Base-by-base conservation (phyloP, 2,113 vertebrate species). In the Sinocyclocheilus grahami region DNA sequence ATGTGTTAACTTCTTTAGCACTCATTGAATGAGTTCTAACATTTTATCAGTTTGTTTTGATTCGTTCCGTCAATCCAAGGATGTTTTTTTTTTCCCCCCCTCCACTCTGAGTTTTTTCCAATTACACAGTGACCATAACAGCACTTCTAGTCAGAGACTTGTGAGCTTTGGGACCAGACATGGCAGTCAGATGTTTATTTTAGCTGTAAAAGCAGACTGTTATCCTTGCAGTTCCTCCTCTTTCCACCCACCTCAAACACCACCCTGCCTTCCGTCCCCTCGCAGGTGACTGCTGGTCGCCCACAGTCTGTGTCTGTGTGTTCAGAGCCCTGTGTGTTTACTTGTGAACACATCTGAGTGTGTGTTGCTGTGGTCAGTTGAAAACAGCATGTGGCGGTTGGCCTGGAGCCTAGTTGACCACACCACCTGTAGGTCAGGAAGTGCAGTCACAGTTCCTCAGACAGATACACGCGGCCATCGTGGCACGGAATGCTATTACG, bases 241-340 rank as follows among this genome's bases (percentile, higher is more conserved):
- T 62, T 69, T 76, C 83, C 82, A 53, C 60, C 84, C 81, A 65
- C 81, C 79, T 81, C 67, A 71, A 72, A 60, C 51, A 76, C 80
- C 55, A 80, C 84, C 79, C 79, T 74, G 33, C 27, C n/a, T 53
- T 78, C 55, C 79, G 55, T 81, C 62, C 78, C 63, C 74, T 9
- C 83, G 39, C 90, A 88, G 89, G 87, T 90, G 89, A 90, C 89
- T 86, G 86, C 77, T 82, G 85, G 86, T 86, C 83, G 77, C 84
- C 88, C 89, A 24, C 88, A 78, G 78, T 37, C 71, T 48, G 48
- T 14, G 27, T 65, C 48, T 24, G 14, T 30, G n/a, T 46, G 58
- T 81, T 51, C 83, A 24, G 48, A 51, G 30, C 48, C 24, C 33
- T 82, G 60, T 11, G 39, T 77, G 82, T 86, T 74, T 77, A 72